Base-by-base conservation (phyloP, 37 sponge, comb jelly and placozoan genomes). In the Agelas oroides region DNA sequence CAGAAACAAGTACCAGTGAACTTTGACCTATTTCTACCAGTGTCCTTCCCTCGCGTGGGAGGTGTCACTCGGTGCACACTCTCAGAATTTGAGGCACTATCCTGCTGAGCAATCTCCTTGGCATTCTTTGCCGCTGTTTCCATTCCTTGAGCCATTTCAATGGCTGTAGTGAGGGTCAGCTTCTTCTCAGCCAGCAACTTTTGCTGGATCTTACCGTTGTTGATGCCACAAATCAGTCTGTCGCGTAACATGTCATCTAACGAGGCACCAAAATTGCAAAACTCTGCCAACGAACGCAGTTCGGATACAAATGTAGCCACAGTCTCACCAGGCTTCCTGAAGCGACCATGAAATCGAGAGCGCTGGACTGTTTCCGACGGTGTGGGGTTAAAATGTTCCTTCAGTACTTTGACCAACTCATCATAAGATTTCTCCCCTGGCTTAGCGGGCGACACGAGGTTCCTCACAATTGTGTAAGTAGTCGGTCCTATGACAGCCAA, bases 221-320 rank as follows among this genome's bases (percentile, higher is more conserved):
- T 61, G 25, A 61, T 25, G 62, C 62, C 87, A 53, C 87, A 87
- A 0, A 87, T 57, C 25, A 87, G 67, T 36, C 87, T 31, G 28
- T 87, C 87, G 1, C 81, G 57, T 27, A 87, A 30, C 81, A 87
- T 64, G 24, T 72, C 81, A 0, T 73, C 65, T 6, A 61, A 14
- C 25, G 62, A 14, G 2, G 13, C 13, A 61, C 14, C 62, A 61
- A 61, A 61, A 14, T 61, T 61, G 25, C 62, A 61, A 61, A 61
- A 61, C 11, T 61, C 62, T 5, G 62, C 62, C 3, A 61, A n/a
- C n/a, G n/a, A n/a, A n/a, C n/a, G n/a, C n/a, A n/a, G n/a, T n/a
- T 61, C 13, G 62, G 13, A 23, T 5, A 61, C 62, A 61, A 61
- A 61, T 5, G 62, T 25, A 3, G 62, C 5, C n/a, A 61, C 27